These are phyloP conservation scores for Yoshiicerus persimilis DNA, from an alignment of 1,140 invertebrate genomes.

Conservation along the genomic window DNA sequence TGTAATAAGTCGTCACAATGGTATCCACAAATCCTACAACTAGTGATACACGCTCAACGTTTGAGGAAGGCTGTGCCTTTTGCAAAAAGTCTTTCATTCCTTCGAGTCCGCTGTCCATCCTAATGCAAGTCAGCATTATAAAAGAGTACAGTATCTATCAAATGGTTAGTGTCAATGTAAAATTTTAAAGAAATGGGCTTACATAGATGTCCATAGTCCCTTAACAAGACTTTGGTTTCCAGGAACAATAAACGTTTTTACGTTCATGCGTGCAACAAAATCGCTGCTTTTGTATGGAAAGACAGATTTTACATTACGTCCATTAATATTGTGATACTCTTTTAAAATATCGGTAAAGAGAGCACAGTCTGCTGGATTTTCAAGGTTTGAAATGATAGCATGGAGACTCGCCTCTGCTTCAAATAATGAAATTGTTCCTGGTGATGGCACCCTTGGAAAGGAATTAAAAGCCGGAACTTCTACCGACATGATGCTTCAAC, in stretches of 20 bases:
- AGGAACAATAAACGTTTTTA: neutral
- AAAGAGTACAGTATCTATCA: neutral
- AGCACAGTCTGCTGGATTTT: neutral
- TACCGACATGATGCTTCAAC: neutral
- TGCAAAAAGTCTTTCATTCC: neutral
- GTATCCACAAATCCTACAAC: neutral
- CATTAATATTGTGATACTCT: slow-evolving; percentile 18
- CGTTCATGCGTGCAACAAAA: neutral
- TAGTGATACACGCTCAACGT: neutral
- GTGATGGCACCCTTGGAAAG: neutral
- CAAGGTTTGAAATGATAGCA: neutral
- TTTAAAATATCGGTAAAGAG: neutral
- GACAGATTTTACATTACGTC: neutral
- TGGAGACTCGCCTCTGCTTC: neutral
- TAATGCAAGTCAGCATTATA: neutral
- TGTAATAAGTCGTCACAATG: neutral
- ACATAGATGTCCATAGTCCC: slow-evolving; percentile 33
- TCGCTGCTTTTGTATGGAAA: slow-evolving; percentile 10
- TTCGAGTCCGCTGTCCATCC: slow-evolving; percentile 15
- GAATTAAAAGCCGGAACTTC: neutral
- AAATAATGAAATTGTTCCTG: neutral
- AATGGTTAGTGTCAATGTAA: neutral
- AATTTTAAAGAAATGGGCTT: neutral
- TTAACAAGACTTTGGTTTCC: neutral
- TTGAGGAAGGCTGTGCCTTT: neutral